Evolutionary conservation across 2,888 invertebrate genomes (phyloP).

Genomic region (Taenaris catops): DNA sequence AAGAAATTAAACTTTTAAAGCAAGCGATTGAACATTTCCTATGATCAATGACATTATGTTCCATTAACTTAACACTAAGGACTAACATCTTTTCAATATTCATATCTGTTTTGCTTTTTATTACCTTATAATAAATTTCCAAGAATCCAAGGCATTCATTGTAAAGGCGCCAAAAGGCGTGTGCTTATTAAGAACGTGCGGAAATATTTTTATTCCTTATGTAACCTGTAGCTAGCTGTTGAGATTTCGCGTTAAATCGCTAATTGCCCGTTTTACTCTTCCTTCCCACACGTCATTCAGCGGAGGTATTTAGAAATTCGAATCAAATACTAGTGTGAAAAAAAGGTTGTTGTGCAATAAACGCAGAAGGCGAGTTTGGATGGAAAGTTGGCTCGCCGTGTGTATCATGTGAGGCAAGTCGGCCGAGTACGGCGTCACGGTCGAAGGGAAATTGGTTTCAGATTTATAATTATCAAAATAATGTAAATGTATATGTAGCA

Average conservation of each 20-base stretch:
- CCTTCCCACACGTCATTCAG: conserved; percentile 25
- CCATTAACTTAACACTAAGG: too few species aligned
- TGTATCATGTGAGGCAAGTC: conserved; percentile 13
- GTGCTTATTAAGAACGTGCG: too few species aligned
- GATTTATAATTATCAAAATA: too few species aligned
- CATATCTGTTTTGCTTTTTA: too few species aligned
- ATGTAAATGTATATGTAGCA: too few species aligned
- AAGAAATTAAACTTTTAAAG: too few species aligned
- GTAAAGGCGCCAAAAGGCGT: too few species aligned
- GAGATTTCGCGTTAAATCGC: conserved; percentile 28
- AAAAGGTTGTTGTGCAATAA: conserved; percentile 30
- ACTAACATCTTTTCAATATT: too few species aligned
- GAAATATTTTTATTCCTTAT: conserved; percentile 8
- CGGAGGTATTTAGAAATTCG: conserved; percentile 29
- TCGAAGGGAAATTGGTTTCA: conserved; percentile 9
- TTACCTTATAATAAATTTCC: too few species aligned
- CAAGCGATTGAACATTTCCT: too few species aligned
- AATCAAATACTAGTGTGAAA: conserved; percentile 30
- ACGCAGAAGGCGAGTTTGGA: conserved; percentile 25
- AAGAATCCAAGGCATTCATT: too few species aligned
- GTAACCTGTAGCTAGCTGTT: conserved; percentile 12
- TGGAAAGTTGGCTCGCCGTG: conserved; percentile 30
- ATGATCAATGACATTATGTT: too few species aligned
- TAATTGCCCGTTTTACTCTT: conserved; percentile 28
- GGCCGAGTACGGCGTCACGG: conserved; percentile 7